Percentiles rank a stretch among this genome's conserved stretches.
These are phyloP conservation scores for Eupithecia dodoneata DNA, from an alignment of 2,888 invertebrate genomes.

Conservation along the genomic window DNA sequence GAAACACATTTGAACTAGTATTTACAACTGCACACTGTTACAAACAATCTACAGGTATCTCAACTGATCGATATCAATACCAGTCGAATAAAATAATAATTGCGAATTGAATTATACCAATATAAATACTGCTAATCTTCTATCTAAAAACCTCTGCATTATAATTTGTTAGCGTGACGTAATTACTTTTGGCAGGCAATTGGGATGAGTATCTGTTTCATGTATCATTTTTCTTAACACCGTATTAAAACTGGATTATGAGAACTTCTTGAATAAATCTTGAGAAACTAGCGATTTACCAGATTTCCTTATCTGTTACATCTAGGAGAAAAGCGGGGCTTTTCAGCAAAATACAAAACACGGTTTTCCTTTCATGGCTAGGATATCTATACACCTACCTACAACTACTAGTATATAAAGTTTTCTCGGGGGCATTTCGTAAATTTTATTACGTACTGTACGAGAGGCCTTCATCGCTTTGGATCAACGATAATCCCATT, in stretches of 20 bases:
- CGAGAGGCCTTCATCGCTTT: slow-evolving; percentile 68
- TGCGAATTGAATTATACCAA: too few relatives aligned
- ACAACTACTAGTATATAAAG: slow-evolving; percentile 42
- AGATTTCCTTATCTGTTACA: slow-evolving; percentile 3
- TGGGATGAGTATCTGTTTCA: neutral
- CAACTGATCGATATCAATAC: too few relatives aligned
- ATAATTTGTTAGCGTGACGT: too few relatives aligned
- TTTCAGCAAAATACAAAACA: slow-evolving; percentile 41
- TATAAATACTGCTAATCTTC: too few relatives aligned
- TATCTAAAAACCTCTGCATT: too few relatives aligned
- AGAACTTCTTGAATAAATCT: neutral
- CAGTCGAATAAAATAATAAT: too few relatives aligned
- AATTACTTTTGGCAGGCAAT: too few relatives aligned
- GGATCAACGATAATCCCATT: slow-evolving; percentile 76
- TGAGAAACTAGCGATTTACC: neutral
- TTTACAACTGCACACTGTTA: too few relatives aligned
- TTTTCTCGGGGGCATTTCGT: slow-evolving; percentile 61
- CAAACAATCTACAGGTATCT: too few relatives aligned
- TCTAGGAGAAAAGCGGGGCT: neutral
- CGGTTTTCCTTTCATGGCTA: slow-evolving; percentile 10
- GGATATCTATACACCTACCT: neutral
- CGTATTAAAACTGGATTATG: neutral
- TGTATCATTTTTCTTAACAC: neutral
- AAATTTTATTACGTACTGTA: slow-evolving; percentile 69
- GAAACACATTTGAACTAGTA: too few relatives aligned